Base-by-base conservation (phyloP, 2,888 invertebrate genomes). In the Erannis defoliaria region DNA sequence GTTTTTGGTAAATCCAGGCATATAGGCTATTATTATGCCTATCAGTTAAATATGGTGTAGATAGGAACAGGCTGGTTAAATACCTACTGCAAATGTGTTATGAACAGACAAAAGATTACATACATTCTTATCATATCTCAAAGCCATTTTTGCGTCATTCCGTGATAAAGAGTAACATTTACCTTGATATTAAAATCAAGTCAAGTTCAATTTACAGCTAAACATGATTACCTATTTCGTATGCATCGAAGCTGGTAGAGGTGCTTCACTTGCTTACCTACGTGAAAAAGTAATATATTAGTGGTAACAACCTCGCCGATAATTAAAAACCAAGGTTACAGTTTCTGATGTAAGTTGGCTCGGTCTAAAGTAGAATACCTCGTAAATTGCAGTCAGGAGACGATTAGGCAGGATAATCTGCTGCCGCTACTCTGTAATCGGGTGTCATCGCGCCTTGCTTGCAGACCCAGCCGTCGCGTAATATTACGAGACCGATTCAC, bases 81-180 rank as follows among this genome's bases (percentile, higher is more conserved):
- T 23, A 42, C n/a, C 8, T 38, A 38, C 10, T 5, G 38, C 8
- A 4, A 23, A 50, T 6, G 18, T 42, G 43, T 45, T 45, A 53
- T 53, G 29, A 56, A 56, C 56, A 62, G 62, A 58, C 65, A 70
- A 67, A 63, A 72, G 66, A 69, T 62, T 66, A 60, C 63, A 48
- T 66, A 60, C 63, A 48, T 21, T 68, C 59, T 58, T 67, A 62
- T 62, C 49, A 64, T 43, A 53, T 61, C 55, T 48, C 23, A 53
- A 45, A 40, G 46, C 16, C 45, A 37, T 45, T 55, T 55, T 64
- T 57, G 19, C 46, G 59, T 63, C 56, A 62, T 35, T 26, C 14
- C 55, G 58, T 82, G 83, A 85, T 82, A 84, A 80, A 83, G 81
- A 78, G 73, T 74, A 75, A 73, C 64, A 70, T 74, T 72, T 74